Evolutionary conservation across 1,140 invertebrate genomes (phyloP).

Genomic region (Drosophila repletoides): DNA sequence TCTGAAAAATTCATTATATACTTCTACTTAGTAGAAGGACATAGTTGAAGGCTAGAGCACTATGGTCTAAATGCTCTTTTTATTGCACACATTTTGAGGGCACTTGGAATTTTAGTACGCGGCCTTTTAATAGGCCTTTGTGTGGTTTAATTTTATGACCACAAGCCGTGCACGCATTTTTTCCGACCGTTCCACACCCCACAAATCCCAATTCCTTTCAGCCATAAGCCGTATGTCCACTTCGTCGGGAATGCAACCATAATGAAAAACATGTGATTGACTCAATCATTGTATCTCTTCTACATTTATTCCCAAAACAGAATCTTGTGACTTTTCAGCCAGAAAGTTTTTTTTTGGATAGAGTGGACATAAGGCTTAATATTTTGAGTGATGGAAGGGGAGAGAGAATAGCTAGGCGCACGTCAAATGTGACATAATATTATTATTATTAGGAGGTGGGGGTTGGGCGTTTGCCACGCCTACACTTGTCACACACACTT

Average conservation of each 20-base stretch:
- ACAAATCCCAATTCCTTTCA: not conserved
- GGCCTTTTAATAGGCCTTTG: conserved; percentile 30
- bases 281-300: too few relatives aligned
- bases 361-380: too few relatives aligned
- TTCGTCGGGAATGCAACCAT: too few relatives aligned
- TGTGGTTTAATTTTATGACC: conserved; percentile 47
- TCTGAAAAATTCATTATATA: too few relatives aligned
- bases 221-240: too few relatives aligned
- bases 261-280: too few relatives aligned
- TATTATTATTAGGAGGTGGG: too few relatives aligned
- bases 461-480: not conserved
- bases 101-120: conserved; percentile 24
- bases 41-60: conserved; percentile 13
- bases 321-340: too few relatives aligned
- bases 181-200: too few relatives aligned
- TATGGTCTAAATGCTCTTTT: conserved; percentile 10
- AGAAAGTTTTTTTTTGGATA: too few relatives aligned
- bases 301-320: too few relatives aligned
- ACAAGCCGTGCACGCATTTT: not conserved
- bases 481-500: not conserved
- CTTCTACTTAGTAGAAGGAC: too few relatives aligned
- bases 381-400: not conserved
- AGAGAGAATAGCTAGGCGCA: not conserved
- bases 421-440: conserved; percentile 29
- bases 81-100: conserved; percentile 21